These are phyloP conservation scores for Pseudorectes ferrugineus DNA, from an alignment of 2,113 vertebrate genomes.

Conservation along the genomic window DNA sequence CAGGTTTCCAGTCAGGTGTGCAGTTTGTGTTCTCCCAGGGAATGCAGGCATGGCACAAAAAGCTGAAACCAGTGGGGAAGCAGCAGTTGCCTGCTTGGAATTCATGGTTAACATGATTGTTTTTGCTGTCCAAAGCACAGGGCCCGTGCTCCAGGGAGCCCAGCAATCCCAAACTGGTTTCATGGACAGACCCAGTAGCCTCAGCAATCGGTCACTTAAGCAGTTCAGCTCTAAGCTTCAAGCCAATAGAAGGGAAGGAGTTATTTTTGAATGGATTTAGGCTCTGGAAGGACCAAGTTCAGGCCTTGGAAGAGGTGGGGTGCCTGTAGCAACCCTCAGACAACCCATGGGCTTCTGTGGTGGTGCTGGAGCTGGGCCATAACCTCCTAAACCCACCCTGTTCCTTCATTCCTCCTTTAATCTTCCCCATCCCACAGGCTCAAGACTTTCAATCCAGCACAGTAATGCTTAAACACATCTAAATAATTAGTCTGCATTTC, in stretches of 20 bases:
- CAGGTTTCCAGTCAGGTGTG: rapidly evolving
- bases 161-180: not conserved
- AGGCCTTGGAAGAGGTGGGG: not conserved
- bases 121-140: not conserved
- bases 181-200: not conserved
- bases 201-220: rapidly evolving
- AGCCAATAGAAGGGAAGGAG: not conserved
- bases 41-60: not conserved
- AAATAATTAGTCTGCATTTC: not conserved
- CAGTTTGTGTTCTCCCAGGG: too few relatives aligned
- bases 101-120: rapidly evolving
- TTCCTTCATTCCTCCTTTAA: not conserved
- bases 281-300: not conserved
- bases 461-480: not conserved
- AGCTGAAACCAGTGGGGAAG: not conserved
- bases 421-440: not conserved
- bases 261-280: not conserved
- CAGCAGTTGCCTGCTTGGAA: not conserved
- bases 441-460: not conserved
- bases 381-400: not conserved
- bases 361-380: not conserved
- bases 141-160: not conserved
- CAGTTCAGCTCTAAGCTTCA: not conserved
- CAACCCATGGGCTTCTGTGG: not conserved
- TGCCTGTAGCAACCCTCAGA: not conserved